Evolutionary conservation across 2,113 vertebrate species (phyloP).

Genomic region (Labeo rohita): DNA sequence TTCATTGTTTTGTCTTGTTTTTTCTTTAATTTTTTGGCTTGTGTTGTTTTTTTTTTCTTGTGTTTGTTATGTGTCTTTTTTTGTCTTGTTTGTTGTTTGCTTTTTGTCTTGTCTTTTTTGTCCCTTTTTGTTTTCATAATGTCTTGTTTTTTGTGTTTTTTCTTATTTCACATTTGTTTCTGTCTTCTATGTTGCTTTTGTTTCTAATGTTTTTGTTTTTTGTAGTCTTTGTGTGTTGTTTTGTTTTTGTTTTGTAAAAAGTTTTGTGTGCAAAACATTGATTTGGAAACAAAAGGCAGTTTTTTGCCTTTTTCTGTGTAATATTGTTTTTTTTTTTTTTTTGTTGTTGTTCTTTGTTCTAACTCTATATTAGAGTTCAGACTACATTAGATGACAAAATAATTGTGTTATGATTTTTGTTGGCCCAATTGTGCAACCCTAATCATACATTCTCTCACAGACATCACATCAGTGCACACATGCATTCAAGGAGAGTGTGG

Average conservation of each 20-base stretch:
- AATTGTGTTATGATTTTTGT: background rate
- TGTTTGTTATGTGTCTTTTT: too few relatives aligned
- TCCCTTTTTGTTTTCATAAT: too few relatives aligned
- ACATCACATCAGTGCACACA: background rate
- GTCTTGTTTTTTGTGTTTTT: too few relatives aligned
- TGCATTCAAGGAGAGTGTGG: slow-evolving; percentile 8
- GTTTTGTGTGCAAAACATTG: background rate
- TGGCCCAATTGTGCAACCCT: background rate
- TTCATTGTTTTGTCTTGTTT: too few relatives aligned
- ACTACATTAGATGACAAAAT: slow-evolving; percentile 4
- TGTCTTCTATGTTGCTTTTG: too few relatives aligned
- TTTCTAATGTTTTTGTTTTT: background rate
- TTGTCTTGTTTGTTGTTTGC: too few relatives aligned
- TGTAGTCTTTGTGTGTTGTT: background rate
- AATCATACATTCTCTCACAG: background rate
- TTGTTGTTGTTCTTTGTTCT: background rate
- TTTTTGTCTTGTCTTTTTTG: too few relatives aligned
- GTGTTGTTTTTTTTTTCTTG: too few relatives aligned
- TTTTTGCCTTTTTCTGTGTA: background rate
- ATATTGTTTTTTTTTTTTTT: background rate
- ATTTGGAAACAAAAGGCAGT: background rate
- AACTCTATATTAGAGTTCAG: background rate
- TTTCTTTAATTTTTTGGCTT: too few relatives aligned
- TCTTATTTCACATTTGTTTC: too few relatives aligned
- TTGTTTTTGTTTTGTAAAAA: background rate